phyloP scores from a whole-genome alignment of 2,888 invertebrate genomes.

The Netelia fuscicornis region DNA sequence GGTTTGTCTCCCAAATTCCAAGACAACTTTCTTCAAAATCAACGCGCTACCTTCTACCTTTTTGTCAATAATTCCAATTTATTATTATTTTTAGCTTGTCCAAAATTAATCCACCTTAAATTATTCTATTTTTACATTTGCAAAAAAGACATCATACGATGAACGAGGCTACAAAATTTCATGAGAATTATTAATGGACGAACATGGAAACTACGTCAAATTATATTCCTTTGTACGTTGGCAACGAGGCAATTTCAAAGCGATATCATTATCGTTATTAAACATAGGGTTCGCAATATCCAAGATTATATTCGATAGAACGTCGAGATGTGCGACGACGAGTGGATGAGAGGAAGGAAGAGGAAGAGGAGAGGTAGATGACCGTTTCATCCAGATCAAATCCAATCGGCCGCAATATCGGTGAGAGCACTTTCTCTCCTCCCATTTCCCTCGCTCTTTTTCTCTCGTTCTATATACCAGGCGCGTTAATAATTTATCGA shows the following conservation, averaged over 20 bases:
- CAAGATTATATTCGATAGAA: constrained; percentile 7
- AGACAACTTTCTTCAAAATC: no score
- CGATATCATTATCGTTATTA: constrained; percentile 21
- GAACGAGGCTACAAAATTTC: background rate
- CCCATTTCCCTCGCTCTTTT: background rate
- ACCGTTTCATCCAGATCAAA: constrained; percentile 39
- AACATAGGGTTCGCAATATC: constrained; percentile 14
- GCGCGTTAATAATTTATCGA: constrained; percentile 59
- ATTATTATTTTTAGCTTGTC: no score
- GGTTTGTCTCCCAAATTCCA: constrained; percentile 35
- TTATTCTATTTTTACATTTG: background rate
- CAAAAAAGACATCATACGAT: background rate
- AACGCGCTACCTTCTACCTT: background rate
- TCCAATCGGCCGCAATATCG: constrained; percentile 33
- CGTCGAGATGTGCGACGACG: background rate
- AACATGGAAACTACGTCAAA: background rate
- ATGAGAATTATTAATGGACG: background rate
- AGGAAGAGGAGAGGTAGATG: constrained; percentile 1
- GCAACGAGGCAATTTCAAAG: constrained; percentile 1
- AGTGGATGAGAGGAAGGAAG: background rate
- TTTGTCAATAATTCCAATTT: constrained; percentile 17
- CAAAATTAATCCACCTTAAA: background rate
- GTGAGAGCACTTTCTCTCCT: constrained; percentile 7
- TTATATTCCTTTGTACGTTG: background rate
- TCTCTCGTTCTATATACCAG: background rate